Evolutionary conservation across 2,888 invertebrate species (phyloP).

Genomic region (Antheraea assamensis): DNA sequence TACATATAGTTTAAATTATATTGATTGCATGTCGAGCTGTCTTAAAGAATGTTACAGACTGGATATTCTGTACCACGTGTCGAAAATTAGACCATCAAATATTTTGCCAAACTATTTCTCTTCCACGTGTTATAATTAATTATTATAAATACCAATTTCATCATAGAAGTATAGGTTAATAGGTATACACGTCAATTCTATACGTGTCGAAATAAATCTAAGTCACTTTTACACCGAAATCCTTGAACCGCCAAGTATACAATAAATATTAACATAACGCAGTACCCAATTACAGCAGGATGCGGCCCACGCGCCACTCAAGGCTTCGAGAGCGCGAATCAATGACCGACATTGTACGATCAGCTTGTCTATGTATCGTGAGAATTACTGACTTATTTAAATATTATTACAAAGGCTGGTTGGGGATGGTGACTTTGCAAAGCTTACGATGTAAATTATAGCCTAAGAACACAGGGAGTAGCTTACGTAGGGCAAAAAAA

Average conservation of each 20-base stretch:
- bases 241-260: conserved; percentile 19
- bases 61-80: no score
- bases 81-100: no score
- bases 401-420: not conserved
- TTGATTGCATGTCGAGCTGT: no score
- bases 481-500: not conserved
- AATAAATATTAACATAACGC: conserved; percentile 13
- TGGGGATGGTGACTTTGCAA: not conserved
- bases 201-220: conserved; percentile 5
- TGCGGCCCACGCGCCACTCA: conserved; percentile 49
- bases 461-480: not conserved
- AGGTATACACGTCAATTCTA: not conserved
- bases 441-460: not conserved
- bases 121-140: not conserved
- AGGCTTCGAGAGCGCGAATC: conserved; percentile 45
- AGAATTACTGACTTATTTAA: conserved; percentile 13
- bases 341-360: conserved; percentile 49
- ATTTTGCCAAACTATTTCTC: no score
- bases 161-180: not conserved
- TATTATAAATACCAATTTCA: not conserved
- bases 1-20: no score
- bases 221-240: conserved; percentile 20
- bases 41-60: no score
- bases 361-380: conserved; percentile 21
- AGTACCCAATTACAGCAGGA: conserved; percentile 36